Evolutionary conservation across 2,888 invertebrate species (phyloP), one percentile per base, ranked within the genome.

Genomic region (Mimumesa dahlbomi): DNA sequence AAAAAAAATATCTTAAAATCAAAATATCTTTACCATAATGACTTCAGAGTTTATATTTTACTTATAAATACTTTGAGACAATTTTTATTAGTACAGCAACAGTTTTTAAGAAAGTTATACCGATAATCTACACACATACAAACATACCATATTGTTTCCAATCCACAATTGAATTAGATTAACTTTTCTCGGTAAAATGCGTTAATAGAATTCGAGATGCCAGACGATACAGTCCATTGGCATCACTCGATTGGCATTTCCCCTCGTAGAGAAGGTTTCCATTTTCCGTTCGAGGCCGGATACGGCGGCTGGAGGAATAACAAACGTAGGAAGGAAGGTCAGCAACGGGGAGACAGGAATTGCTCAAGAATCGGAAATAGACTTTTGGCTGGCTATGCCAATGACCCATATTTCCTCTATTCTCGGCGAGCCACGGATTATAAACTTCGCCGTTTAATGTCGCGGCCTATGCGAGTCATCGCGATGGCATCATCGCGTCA

Each of bases 351-450:
- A 22, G 36, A 40, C 56, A 40, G 57, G 42, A 63, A 43, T 54
- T 36, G 54, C 21, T 36, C 42, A 73, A 63, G 43, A 42, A 48
- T 61, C 59, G 45, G 73, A 74, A 78, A 79, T 78, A 73, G 75
- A 69, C 45, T 53, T 62, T n/a, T 59, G 46, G 63, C 59, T 62
- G 49, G 52, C 69, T 69, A 78, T 70, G 84, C 75, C 83, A 84
- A 80, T 83, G 82, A 82, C 82, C 84, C 58, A 82, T 77, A 81
- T 84, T 77, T 66, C 52, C 42, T 50, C 64, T 73, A 77, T 81
- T 83, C 67, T 75, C 63, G 63, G 62, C 61, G 13, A 13, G 54
- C 14, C 53, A 43, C 42, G 45, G 49, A 61, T 56, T 46, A n/a
- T n/a, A 61, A 66, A 74, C 31, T 34, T 49, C 19, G 19, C 48